phyloP scores from a whole-genome alignment of 2,113 vertebrate genomes.

The Pomatostomus ruficeps region DNA sequence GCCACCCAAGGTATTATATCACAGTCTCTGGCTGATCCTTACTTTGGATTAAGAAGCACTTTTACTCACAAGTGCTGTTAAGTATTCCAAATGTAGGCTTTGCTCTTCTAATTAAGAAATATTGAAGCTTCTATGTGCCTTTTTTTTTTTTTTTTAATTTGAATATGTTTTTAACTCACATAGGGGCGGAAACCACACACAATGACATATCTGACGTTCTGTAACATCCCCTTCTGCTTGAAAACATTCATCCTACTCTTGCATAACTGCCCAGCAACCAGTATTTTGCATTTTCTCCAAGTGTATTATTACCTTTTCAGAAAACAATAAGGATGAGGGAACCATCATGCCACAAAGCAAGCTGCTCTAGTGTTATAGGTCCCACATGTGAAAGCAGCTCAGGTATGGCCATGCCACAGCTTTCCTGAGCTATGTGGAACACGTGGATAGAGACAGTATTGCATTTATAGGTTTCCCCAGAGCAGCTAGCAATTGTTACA shows the following conservation, averaged over 20 bases:
- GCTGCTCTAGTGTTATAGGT: background rate
- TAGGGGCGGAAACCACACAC: background rate
- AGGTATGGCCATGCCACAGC: background rate
- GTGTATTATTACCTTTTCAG: background rate
- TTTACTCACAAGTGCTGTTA: background rate
- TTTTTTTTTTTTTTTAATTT: background rate
- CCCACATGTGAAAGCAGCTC: background rate
- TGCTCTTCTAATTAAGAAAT: background rate
- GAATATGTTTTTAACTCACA: background rate
- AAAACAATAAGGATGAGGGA: background rate
- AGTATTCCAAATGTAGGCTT: background rate
- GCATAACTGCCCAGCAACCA: background rate
- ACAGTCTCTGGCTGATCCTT: background rate
- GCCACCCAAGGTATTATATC: background rate
- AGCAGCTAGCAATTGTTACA: background rate
- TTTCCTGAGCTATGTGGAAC: background rate
- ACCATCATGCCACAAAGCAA: background rate
- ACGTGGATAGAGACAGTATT: background rate
- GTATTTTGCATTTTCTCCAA: background rate
- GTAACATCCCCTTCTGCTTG: background rate
- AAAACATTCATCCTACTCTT: background rate
- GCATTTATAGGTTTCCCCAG: background rate
- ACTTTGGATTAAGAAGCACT: background rate
- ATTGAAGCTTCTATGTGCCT: background rate
- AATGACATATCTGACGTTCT: rapidly evolving